Percentiles rank a stretch among this genome's conserved stretches.
phyloP scores from a whole-genome alignment of 2,888 invertebrate genomes.

The Leptopilina syphax region DNA sequence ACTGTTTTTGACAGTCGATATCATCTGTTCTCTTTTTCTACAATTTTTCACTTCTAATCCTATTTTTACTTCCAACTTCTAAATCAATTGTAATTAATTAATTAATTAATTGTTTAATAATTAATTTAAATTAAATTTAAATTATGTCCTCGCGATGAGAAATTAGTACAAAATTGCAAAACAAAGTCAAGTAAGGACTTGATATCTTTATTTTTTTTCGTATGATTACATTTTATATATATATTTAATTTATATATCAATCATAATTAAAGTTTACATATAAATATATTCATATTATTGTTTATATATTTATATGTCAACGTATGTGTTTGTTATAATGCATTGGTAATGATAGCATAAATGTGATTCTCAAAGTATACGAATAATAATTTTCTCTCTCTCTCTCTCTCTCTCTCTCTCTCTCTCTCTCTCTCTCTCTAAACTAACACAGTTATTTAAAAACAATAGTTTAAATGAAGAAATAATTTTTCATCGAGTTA shows the following conservation, averaged over 20 bases:
- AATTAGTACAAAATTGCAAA: neutral
- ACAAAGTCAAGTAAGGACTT: neutral
- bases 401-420: neutral
- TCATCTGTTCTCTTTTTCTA: neutral
- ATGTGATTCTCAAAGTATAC: conserved; percentile 18
- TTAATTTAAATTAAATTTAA: too few species aligned
- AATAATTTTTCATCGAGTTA: neutral
- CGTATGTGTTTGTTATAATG: conserved; percentile 24
- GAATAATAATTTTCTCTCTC: conserved; percentile 1
- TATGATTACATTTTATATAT: conserved; percentile 38
- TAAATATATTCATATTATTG: conserved; percentile 17
- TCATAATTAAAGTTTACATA: conserved; percentile 16
- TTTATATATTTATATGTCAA: conserved; percentile 31
- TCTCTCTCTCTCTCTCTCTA: neutral
- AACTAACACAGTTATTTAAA: conserved; percentile 23
- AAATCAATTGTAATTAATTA: neutral
- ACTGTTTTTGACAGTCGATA: conserved; percentile 1
- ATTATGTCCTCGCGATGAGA: neutral
- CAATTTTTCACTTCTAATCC: too few species aligned
- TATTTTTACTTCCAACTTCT: too few species aligned
- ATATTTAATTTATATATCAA: conserved; percentile 28
- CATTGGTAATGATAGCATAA: conserved; percentile 32
- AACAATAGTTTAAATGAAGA: conserved; percentile 22
- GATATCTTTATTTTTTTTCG: conserved; percentile 19
- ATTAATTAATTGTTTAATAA: too few species aligned